Percentiles rank a stretch among this genome's conserved stretches.
These are phyloP conservation scores for Aphidius ervi DNA, from an alignment of 1,140 invertebrate species.

Conservation along the genomic window DNA sequence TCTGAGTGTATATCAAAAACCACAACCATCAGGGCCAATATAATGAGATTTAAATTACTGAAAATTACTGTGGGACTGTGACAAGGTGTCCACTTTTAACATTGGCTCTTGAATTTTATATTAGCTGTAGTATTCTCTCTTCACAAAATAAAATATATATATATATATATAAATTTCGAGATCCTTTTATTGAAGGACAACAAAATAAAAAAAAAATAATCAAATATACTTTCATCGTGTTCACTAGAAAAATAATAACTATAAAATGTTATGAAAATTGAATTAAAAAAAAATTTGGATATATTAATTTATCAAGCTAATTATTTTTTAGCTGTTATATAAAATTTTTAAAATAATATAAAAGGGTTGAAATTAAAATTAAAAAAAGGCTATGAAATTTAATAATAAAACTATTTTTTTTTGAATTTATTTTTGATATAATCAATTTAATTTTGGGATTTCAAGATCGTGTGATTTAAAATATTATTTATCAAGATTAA, in stretches of 20 bases:
- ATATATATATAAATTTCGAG: conserved; percentile 12
- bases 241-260: not conserved
- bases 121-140: conserved; percentile 26
- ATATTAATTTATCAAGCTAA: too few relatives aligned
- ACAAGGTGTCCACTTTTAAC: conserved; percentile 37
- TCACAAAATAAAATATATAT: conserved; percentile 3
- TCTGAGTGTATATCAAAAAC: conserved; percentile 31
- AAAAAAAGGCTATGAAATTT: conserved; percentile 23
- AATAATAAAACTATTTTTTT: conserved; percentile 11
- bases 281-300: not conserved
- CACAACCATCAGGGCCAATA: conserved; percentile 43
- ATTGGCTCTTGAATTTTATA: conserved; percentile 12
- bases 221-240: not conserved
- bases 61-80: conserved; percentile 48
- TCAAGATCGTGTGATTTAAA: conserved; percentile 5
- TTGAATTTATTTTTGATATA: conserved; percentile 41
- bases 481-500: conserved; percentile 45
- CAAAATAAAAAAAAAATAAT: not conserved
- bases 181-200: not conserved
- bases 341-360: too few relatives aligned
- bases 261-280: not conserved
- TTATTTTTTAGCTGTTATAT: too few relatives aligned
- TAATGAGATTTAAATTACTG: conserved; percentile 52
- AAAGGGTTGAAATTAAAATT: not conserved
- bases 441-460: conserved; percentile 41